Conservation (phyloP, 2,888 invertebrate genomes). For the Hypena proboscidalis region DNA sequence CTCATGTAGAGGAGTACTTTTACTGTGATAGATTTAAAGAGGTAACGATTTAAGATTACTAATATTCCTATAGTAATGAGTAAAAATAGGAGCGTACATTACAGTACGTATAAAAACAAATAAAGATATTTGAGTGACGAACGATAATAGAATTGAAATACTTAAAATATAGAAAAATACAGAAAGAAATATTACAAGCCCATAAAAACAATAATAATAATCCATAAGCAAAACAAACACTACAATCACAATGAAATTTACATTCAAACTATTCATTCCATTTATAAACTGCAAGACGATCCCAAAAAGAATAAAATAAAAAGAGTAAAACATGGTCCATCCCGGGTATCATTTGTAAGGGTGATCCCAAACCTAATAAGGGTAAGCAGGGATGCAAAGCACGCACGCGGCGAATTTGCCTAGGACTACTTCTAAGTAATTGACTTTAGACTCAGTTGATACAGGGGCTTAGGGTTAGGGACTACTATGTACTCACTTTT, state of each 20-base stretch:
- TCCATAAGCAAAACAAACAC: too few relatives aligned
- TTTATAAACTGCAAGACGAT: constrained; percentile 7
- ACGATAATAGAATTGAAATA: too few relatives aligned
- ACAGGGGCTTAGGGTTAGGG: constrained; percentile 17
- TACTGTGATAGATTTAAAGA: too few relatives aligned
- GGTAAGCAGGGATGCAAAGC: constrained; percentile 47
- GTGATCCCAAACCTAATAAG: constrained; percentile 47
- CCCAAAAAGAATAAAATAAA: constrained; percentile 14
- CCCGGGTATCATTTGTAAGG: constrained; percentile 36
- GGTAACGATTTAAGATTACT: too few relatives aligned
- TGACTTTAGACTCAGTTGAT: constrained; percentile 40
- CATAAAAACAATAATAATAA: too few relatives aligned
- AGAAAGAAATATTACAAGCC: too few relatives aligned
- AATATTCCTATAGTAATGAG: too few relatives aligned
- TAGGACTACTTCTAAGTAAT: constrained; percentile 46
- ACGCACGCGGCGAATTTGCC: constrained; percentile 48
- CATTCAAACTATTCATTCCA: constrained; percentile 4
- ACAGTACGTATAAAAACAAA: too few relatives aligned
- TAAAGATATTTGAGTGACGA: too few relatives aligned
- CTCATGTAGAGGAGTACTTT: too few relatives aligned
- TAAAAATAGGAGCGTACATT: too few relatives aligned
- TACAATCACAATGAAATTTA: constrained; percentile 1
- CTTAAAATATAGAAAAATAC: too few relatives aligned
- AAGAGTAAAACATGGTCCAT: constrained; percentile 17
- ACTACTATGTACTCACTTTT: constrained; percentile 12